A percentile compares a stretch with the other conserved stretches of the same genome.
phyloP scores from a whole-genome alignment of 2,888 invertebrate species.

The Athalia cordata region DNA sequence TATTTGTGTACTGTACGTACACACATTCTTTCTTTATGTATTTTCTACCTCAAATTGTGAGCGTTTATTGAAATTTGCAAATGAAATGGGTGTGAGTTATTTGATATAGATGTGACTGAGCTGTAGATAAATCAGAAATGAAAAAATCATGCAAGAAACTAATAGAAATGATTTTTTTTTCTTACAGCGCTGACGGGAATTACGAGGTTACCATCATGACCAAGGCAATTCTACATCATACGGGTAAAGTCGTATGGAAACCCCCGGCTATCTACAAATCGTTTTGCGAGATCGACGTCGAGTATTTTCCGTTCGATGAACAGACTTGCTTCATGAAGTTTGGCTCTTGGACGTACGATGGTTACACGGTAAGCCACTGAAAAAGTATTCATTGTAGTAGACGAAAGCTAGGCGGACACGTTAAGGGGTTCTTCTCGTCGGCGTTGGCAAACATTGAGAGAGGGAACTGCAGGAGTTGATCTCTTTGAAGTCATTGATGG shows the following conservation, averaged over 20 bases:
- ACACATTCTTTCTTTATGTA: no score
- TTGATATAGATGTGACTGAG: neutral
- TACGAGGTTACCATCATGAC: conserved; percentile 99
- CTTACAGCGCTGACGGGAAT: conserved; percentile 94
- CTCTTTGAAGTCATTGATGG: conserved; percentile 20
- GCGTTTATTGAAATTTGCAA: neutral
- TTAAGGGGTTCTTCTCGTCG: conserved; percentile 21
- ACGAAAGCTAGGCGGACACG: neutral
- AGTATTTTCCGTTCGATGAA: conserved; percentile 96
- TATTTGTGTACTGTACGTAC: no score
- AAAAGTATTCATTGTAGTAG: neutral
- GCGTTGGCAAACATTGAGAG: conserved; percentile 30
- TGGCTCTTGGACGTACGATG: conserved; percentile 96
- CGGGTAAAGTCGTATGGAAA: conserved; percentile 96
- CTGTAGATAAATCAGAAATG: neutral
- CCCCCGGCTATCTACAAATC: conserved; percentile 99
- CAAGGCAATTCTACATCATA: conserved; percentile 94
- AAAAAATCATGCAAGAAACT: neutral
- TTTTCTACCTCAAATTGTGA: neutral
- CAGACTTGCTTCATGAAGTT: conserved; percentile 98
- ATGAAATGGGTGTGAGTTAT: neutral
- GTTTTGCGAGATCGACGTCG: conserved; percentile 95
- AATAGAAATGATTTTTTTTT: conserved; percentile 11
- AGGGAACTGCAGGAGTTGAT: conserved; percentile 19
- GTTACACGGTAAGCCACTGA: conserved; percentile 85